phyloP scores from a whole-genome alignment of 1,140 invertebrate species.

The Pararge aegeria region DNA sequence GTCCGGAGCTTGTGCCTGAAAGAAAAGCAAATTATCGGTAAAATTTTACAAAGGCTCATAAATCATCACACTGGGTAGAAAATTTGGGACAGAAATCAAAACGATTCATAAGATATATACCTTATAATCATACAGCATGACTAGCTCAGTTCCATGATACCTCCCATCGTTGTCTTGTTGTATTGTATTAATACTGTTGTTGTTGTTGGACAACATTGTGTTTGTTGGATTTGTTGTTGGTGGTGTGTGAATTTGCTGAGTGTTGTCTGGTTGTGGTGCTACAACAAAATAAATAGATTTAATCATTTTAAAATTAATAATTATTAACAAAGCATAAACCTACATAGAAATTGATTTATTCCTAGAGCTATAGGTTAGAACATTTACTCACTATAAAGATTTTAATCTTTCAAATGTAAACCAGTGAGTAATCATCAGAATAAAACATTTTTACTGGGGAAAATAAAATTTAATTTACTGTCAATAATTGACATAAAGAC shows the following conservation, averaged over 20 bases:
- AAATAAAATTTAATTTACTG: no score
- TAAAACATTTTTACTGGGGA: no score
- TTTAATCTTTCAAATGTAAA: no score
- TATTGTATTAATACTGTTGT: constrained; percentile 50
- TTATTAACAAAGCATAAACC: no score
- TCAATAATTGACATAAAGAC: no score
- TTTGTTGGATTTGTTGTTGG: constrained; percentile 42
- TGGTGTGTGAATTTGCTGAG: constrained; percentile 42
- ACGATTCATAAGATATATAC: constrained; percentile 71
- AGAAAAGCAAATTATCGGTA: constrained; percentile 22
- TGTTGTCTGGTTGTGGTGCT: constrained; percentile 60
- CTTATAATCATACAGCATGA: constrained; percentile 97
- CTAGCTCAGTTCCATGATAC: constrained; percentile 92
- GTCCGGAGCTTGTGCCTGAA: constrained; percentile 92
- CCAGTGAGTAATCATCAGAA: no score
- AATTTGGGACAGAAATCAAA: no score
- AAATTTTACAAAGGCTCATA: no score
- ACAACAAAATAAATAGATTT: constrained; percentile 23
- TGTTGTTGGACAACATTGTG: constrained; percentile 45
- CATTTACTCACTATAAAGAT: no score
- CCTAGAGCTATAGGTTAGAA: no score
- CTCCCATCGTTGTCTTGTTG: constrained; percentile 81
- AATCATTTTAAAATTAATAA: background rate
- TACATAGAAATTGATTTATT: no score
- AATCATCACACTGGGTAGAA: no score